These are phyloP conservation scores for Orchestes rusci DNA, from an alignment of 2,888 invertebrate species.

Conservation along the genomic window DNA sequence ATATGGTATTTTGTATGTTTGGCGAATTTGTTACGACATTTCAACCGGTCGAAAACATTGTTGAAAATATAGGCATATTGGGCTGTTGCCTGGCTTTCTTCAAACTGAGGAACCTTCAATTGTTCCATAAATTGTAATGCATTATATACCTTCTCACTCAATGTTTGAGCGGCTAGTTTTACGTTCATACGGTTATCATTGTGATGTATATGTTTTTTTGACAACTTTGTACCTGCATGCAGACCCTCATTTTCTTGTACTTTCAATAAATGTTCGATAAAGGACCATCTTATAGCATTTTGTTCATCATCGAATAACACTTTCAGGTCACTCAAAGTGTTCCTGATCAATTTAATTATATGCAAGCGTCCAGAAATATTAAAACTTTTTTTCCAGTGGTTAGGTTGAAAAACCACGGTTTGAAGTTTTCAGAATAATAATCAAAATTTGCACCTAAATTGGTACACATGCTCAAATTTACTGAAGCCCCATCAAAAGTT, in stretches of 20 bases:
- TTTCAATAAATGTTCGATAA: neutral
- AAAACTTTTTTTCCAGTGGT: slow-evolving; percentile 6
- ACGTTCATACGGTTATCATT: neutral
- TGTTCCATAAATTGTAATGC: slow-evolving; percentile 2
- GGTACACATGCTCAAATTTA: slow-evolving; percentile 22
- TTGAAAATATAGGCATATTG: neutral
- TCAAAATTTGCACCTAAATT: slow-evolving; percentile 14
- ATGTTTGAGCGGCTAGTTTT: slow-evolving; percentile 2
- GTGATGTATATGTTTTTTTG: slow-evolving; percentile 7
- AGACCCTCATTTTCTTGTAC: slow-evolving; percentile 4
- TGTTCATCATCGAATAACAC: neutral
- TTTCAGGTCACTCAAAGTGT: slow-evolving; percentile 5
- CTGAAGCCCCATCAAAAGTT: slow-evolving; percentile 24
- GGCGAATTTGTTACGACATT: slow-evolving; percentile 19
- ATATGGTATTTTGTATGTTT: neutral
- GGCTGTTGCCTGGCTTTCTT: neutral
- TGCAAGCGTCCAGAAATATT: slow-evolving; percentile 12
- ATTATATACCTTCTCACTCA: slow-evolving; percentile 4
- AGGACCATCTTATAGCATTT: neutral
- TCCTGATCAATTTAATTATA: slow-evolving; percentile 4
- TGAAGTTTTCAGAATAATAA: slow-evolving; percentile 4
- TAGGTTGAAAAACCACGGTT: slow-evolving; percentile 13
- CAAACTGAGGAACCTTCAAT: slow-evolving; percentile 1
- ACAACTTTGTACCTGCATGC: neutral
- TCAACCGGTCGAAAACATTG: slow-evolving; percentile 4